Conservation (phyloP, 2,113 vertebrate genomes). For the Spilogale gracilis region DNA sequence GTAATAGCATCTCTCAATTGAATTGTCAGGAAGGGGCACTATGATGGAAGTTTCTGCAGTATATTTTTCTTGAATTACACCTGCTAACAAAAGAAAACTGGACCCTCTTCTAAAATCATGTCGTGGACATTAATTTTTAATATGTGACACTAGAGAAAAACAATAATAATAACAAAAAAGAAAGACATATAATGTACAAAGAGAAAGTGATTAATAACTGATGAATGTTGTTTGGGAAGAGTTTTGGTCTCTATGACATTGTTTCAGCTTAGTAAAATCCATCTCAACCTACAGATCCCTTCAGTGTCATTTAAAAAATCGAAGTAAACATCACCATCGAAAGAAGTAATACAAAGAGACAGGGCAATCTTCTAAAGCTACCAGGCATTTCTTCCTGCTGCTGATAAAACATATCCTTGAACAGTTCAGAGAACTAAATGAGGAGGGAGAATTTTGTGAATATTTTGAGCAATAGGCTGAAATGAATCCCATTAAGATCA, state of each 20-base stretch:
- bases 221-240: not conserved
- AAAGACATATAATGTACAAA: not conserved
- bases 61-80: not conserved
- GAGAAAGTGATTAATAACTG: not conserved
- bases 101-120: conserved; percentile 14
- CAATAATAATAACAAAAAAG: not conserved
- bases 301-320: conserved; percentile 74
- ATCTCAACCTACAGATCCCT: conserved; percentile 62
- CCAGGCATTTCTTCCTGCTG: conserved; percentile 64
- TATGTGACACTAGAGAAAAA: not conserved
- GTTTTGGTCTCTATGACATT: conserved; percentile 53
- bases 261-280: conserved; percentile 72
- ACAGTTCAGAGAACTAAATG: conserved; percentile 61
- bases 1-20: conserved; percentile 56
- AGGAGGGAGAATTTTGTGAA: conserved; percentile 54
- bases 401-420: conserved; percentile 80
- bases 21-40: conserved; percentile 40
- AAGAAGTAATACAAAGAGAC: conserved; percentile 78
- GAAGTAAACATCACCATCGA: conserved; percentile 77
- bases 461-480: conserved; percentile 35
- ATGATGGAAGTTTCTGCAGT: not conserved
- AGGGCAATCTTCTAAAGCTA: conserved; percentile 75
- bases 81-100: conserved; percentile 54
- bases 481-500: conserved; percentile 48
- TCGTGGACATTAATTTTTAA: conserved; percentile 49